phyloP scores from a whole-genome alignment of 2,888 invertebrate genomes.

The Folsomia manolachei region DNA sequence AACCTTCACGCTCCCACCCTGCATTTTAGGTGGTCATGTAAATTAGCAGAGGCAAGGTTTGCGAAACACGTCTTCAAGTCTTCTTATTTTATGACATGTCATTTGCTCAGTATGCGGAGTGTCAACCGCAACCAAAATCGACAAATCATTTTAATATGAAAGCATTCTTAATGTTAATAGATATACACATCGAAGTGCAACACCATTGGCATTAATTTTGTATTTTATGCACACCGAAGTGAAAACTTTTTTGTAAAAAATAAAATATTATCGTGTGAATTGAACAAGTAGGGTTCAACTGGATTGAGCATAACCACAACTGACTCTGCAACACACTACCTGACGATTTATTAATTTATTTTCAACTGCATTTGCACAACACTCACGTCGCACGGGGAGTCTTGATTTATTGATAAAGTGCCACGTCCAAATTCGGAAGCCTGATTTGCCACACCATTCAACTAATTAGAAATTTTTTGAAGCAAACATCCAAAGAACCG shows the following conservation, averaged over 20 bases:
- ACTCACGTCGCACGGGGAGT: not conserved
- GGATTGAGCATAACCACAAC: no score
- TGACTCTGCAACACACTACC: not conserved
- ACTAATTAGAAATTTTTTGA: not conserved
- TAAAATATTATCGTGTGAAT: not conserved
- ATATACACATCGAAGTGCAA: no score
- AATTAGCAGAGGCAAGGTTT: not conserved
- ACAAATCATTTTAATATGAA: no score
- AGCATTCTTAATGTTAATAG: no score
- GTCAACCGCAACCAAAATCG: no score
- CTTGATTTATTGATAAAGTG: not conserved
- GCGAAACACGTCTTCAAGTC: no score
- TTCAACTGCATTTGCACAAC: not conserved
- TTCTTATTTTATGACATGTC: no score
- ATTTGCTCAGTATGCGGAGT: no score
- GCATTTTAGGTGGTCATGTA: constrained; percentile 60
- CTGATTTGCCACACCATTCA: not conserved
- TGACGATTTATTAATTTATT: not conserved
- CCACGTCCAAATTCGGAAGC: not conserved
- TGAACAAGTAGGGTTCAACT: not conserved
- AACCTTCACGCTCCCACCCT: constrained; percentile 68
- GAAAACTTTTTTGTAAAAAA: not conserved
- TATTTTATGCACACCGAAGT: not conserved
- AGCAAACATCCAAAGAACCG: no score
- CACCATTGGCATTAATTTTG: not conserved